Evolutionary conservation across 2,113 vertebrate species (phyloP).

Genomic region (Ptychochromis oligacanthus): DNA sequence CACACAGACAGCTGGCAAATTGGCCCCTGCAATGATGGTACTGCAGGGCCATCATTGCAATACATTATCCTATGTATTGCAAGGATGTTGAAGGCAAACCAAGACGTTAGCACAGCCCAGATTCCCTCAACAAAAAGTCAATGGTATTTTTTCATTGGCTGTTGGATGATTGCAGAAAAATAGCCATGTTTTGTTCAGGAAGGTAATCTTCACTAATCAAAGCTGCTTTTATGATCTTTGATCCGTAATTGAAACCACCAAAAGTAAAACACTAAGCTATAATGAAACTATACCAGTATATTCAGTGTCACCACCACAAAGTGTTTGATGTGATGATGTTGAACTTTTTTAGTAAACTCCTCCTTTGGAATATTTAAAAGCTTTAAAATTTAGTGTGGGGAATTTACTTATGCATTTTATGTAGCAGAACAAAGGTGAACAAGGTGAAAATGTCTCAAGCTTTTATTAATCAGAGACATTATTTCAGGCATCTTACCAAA

Average conservation of each 20-base stretch:
- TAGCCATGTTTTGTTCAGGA: not conserved
- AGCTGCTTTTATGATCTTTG: not conserved
- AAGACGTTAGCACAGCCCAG: not conserved
- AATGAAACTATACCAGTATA: not conserved
- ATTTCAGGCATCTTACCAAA: not conserved
- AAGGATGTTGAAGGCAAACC: fast-evolving
- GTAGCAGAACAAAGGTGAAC: not conserved
- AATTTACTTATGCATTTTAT: fast-evolving
- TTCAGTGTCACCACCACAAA: not conserved
- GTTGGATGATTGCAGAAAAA: not conserved
- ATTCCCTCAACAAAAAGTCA: not conserved
- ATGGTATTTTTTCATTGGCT: too few relatives aligned
- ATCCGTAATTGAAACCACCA: fast-evolving
- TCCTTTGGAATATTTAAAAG: not conserved
- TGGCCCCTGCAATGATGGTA: not conserved
- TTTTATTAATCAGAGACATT: not conserved
- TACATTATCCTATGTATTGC: too few relatives aligned
- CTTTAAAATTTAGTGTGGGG: not conserved
- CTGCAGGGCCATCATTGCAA: too few relatives aligned
- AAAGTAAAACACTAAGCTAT: not conserved
- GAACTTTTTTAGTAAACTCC: not conserved
- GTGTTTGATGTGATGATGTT: not conserved
- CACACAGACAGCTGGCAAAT: not conserved
- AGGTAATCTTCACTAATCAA: not conserved
- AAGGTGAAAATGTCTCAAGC: not conserved